Evolutionary conservation across 2,888 invertebrate genomes (phyloP).

Genomic region (Leptothorax acervorum): DNA sequence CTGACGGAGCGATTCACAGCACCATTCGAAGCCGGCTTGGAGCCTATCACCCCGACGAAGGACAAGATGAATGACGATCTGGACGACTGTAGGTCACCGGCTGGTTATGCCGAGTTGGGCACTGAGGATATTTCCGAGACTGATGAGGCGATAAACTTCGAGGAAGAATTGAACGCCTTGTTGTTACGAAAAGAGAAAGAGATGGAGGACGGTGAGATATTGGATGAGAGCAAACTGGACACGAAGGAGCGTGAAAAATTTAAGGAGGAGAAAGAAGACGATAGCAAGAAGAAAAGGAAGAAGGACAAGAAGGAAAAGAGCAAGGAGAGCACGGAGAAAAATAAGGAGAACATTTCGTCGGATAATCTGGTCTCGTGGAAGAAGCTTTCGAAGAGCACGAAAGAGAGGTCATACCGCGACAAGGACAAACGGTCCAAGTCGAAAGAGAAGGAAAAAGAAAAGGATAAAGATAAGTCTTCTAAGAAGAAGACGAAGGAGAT

Average conservation of each 20-base stretch:
- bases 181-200: conserved; percentile 85
- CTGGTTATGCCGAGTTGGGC: conserved; percentile 84
- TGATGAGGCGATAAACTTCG: conserved; percentile 84
- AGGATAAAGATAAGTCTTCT: conserved; percentile 78
- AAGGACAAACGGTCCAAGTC: conserved; percentile 85
- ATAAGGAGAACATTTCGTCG: conserved; percentile 86
- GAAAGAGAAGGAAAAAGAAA: conserved; percentile 84
- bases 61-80: conserved; percentile 80
- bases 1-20: conserved; percentile 39
- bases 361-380: conserved; percentile 89
- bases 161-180: conserved; percentile 82
- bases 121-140: conserved; percentile 86
- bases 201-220: conserved; percentile 83
- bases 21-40: conserved; percentile 74
- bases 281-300: conserved; percentile 86
- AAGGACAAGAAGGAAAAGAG: conserved; percentile 87
- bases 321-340: conserved; percentile 85
- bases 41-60: conserved; percentile 83
- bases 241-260: conserved; percentile 82
- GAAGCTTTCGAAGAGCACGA: conserved; percentile 92
- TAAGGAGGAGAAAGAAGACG: conserved; percentile 77
- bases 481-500: conserved; percentile 82
- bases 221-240: conserved; percentile 77
- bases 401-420: conserved; percentile 92
- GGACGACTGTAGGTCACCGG: conserved; percentile 84